Evolutionary conservation across 64 coral and sea anemone species (phyloP), one percentile per base, ranked within the genome.

Genomic region (Dendrophyllia cribrosa): DNA sequence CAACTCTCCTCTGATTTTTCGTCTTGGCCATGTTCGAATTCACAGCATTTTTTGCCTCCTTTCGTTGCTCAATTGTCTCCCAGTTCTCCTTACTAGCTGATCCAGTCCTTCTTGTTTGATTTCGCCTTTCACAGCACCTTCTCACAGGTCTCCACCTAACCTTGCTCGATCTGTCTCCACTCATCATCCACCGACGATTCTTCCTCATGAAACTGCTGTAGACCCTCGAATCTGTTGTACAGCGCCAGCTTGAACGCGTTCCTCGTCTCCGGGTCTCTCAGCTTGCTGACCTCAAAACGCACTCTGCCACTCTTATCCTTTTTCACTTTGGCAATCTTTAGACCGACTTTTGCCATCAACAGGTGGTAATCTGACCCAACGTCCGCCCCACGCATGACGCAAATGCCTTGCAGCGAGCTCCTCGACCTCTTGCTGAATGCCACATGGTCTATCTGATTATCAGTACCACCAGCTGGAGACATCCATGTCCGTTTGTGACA

Each of bases 21-120:
- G 48, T 89, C 64, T 59, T 89, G 46, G 88, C 17, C 43, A n/a
- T n/a, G n/a, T n/a, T n/a, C n/a, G 25, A 48, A 62, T 89, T 89
- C 17, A 5, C 25, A 25, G 45, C 49, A 10, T 90, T 55, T 77
- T 80, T 71, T 61, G 76, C 76, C 9, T 46, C 47, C 51, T 90
- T 90, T 76, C 62, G 59, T 46, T 90, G 60, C 64, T 80, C 74
- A 14, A n/a, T n/a, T n/a, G 23, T 90, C 76, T 90, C 48, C 88
- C 88, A 89, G 43, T 43, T 89, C 8, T 89, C 59, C 24, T 89
- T n/a, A n/a, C n/a, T 63, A 7, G n/a, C 58, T 67, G 75, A 69
- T 71, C 48, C 63, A 81, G 51, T 90, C 19, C 52, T 68, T 79
- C 66, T 63, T 24, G 76, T 71, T 77, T 3, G 50, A 44, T 56